Evolutionary conservation across 2,888 invertebrate species (phyloP).

Genomic region (Cabera pusaria): DNA sequence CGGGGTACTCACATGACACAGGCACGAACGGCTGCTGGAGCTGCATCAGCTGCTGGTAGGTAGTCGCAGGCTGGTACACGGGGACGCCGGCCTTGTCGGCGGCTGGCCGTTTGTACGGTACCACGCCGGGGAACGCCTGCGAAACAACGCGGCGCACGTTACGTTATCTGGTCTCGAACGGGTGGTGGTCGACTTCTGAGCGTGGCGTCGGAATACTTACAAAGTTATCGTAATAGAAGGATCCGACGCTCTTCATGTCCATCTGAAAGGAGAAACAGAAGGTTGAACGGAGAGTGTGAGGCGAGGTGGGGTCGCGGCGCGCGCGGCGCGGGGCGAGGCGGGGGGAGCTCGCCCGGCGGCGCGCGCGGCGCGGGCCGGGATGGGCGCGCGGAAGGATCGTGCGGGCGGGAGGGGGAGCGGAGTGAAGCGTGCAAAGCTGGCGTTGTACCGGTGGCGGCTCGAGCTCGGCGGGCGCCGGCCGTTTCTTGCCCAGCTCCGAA

Average conservation of each 20-base stretch:
- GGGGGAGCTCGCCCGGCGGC: slow-evolving; percentile 53
- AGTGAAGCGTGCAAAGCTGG: slow-evolving; percentile 86
- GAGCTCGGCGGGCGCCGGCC: slow-evolving; percentile 88
- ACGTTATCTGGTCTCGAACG: slow-evolving; percentile 7
- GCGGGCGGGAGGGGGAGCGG: slow-evolving; percentile 62
- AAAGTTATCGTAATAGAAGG: slow-evolving; percentile 98
- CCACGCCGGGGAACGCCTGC: slow-evolving; percentile 97
- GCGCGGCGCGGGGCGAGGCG: slow-evolving; percentile 48
- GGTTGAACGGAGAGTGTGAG: slow-evolving; percentile 63
- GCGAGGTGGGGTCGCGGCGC: slow-evolving; percentile 41
- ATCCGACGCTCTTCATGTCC: slow-evolving; percentile 98
- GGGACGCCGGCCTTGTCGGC: slow-evolving; percentile 98
- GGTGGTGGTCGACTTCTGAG: slow-evolving; percentile 4
- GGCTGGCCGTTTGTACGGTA: slow-evolving; percentile 97
- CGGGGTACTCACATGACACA: slow-evolving; percentile 99
- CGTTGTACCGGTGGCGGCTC: slow-evolving; percentile 95
- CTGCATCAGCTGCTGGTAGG: slow-evolving; percentile 98
- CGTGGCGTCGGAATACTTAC: slow-evolving; percentile 86
- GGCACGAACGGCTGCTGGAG: slow-evolving; percentile 98
- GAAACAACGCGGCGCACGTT: slow-evolving; percentile 26
- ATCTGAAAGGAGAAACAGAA: slow-evolving; percentile 89
- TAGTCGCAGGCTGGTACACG: slow-evolving; percentile 96
- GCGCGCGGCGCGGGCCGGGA: slow-evolving; percentile 53
- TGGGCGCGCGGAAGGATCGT: slow-evolving; percentile 52
- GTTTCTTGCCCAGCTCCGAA: slow-evolving; percentile 96